Evolutionary conservation across 2,888 invertebrate species (phyloP).

Genomic region (Pomacea canaliculata): DNA sequence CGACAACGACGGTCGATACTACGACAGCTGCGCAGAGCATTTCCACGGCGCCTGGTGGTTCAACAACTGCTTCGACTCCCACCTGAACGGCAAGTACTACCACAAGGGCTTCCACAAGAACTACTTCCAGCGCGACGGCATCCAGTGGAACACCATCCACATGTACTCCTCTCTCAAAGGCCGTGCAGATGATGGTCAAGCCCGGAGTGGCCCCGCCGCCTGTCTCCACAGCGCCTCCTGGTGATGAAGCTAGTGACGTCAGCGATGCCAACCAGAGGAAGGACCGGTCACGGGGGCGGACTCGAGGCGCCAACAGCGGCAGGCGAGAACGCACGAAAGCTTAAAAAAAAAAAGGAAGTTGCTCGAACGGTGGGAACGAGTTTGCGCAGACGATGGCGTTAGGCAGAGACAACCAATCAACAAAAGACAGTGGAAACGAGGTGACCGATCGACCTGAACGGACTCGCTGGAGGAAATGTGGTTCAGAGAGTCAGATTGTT

Average conservation of each 20-base stretch:
- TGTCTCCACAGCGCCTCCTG: neutral
- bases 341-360: neutral
- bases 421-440: too few relatives aligned
- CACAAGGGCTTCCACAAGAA: constrained; percentile 62
- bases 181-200: constrained; percentile 64
- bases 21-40: constrained; percentile 66
- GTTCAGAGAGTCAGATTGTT: too few relatives aligned
- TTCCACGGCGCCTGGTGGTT: constrained; percentile 69
- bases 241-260: neutral
- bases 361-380: too few relatives aligned
- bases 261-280: neutral
- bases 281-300: neutral
- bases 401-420: too few relatives aligned
- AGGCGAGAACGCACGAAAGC: constrained; percentile 1
- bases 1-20: constrained; percentile 81
- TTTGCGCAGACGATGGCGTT: too few relatives aligned
- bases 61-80: constrained; percentile 65
- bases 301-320: constrained; percentile 3
- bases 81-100: constrained; percentile 68
- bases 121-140: constrained; percentile 65
- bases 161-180: constrained; percentile 64
- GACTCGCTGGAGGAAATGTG: too few relatives aligned
- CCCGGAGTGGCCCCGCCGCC: constrained; percentile 39
- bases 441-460: too few relatives aligned
- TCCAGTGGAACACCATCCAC: constrained; percentile 68